Base-by-base conservation (phyloP, 2,797 vertebrate species). In the Buphagus erythrorhynchus region DNA sequence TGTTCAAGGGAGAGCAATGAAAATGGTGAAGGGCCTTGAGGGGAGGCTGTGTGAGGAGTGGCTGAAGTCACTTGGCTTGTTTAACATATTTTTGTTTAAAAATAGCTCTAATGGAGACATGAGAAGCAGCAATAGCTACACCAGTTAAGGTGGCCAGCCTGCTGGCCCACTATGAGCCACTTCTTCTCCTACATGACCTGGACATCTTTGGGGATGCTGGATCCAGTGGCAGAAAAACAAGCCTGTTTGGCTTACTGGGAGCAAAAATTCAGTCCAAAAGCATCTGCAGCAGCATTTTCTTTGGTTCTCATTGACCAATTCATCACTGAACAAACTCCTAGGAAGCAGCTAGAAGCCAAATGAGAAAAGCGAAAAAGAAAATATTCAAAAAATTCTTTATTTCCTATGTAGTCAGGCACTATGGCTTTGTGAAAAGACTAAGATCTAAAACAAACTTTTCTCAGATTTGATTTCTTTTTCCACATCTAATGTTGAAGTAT, bases 111-210 rank as follows among this genome's bases (percentile, higher is more conserved):
- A 61, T 4, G 22, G 33, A 84, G 36, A 73, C 1, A 8, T 5
- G 35, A 48, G 54, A 82, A 85, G 65, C 14, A 69, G 24, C 19
- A 28, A 35, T 2, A 63, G 21, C 45, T 69, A 9, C 1, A 0
- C 29, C 18, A 84, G 15, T 14, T 54, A 33, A 83, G 42, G 43
- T 16, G 26, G 21, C 20, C 42, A 80, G 6, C 13, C 28, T 59
- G 29, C 17, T 83, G 63, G 35, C 28, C 28, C 1, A 1, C 45
- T 71, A 5, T 33, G 52, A 79, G 36, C 31, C 0, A 0, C 38
- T 58, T 2, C 29, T 54, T 2, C 62, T 92, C 13, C 15, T 54
- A 11, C 4, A 6, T 52, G 55, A 33, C 29, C 8, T 22, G 25
- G 54, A 75, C 26, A 77, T 11, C 38, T 83, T 20, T 62, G 29